Conservation (phyloP, 2,797 vertebrate genomes). For the Xerus rutilus region DNA sequence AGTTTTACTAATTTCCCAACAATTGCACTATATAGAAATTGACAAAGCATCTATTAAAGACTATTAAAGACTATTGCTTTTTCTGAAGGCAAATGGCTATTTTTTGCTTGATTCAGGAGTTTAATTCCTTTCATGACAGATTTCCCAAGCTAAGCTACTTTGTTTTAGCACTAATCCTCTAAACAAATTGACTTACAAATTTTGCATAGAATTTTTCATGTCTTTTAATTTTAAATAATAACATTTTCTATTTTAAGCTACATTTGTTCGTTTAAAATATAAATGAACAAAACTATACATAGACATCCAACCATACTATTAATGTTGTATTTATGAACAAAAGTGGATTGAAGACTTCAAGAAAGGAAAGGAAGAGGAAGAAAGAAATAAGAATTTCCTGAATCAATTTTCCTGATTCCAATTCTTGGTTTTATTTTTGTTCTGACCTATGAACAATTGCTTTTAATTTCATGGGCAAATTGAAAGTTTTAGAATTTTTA, state of each 20-base stretch:
- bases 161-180: conserved; percentile 41
- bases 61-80: neutral
- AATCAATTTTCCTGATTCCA: neutral
- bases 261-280: neutral
- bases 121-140: neutral
- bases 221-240: conserved; percentile 46
- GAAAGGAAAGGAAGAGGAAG: neutral
- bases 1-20: neutral
- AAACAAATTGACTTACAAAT: neutral
- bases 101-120: neutral
- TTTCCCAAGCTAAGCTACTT: neutral
- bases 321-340: neutral
- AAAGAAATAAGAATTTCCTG: neutral
- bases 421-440: neutral
- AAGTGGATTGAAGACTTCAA: neutral
- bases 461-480: neutral
- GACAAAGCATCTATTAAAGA: too few species aligned
- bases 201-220: neutral
- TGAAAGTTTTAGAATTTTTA: neutral
- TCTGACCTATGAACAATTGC: neutral
- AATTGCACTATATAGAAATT: too few species aligned
- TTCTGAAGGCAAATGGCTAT: neutral
- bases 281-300: neutral
- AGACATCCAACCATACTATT: neutral
- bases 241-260: neutral